Percentiles rank a stretch among this genome's conserved stretches.
phyloP scores from a whole-genome alignment of 2,113 vertebrate genomes.

The Hypanus sabinus region DNA sequence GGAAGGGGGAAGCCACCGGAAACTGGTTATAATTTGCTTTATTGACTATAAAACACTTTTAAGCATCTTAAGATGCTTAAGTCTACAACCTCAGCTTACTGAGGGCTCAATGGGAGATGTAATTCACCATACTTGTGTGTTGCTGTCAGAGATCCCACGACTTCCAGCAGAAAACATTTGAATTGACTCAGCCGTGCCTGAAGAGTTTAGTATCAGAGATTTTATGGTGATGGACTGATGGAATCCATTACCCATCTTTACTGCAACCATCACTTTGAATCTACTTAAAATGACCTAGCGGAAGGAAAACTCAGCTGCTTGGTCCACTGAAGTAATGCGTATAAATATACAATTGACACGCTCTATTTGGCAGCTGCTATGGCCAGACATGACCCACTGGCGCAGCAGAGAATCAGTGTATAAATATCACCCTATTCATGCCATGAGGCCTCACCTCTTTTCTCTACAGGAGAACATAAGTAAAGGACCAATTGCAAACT shows the following conservation, averaged over 20 bases:
- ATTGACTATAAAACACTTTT: no score
- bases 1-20: no score
- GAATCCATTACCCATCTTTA: slow-evolving; percentile 1
- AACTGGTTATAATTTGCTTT: no score
- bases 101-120: not conserved
- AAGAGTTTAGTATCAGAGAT: not conserved
- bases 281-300: not conserved
- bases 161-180: not conserved
- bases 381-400: not conserved
- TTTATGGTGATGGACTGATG: slow-evolving; percentile 8
- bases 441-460: not conserved
- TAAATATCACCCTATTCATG: not conserved
- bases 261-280: slow-evolving; percentile 12
- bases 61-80: no score
- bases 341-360: not conserved
- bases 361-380: not conserved
- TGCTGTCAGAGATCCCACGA: not conserved
- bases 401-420: not conserved
- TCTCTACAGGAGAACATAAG: no score
- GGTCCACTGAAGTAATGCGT: not conserved
- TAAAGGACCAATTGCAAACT: no score
- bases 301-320: not conserved
- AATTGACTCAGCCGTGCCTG: not conserved
- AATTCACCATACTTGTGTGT: not conserved
- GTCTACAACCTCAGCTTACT: no score